Evolutionary conservation across 2,113 vertebrate genomes (phyloP).

Genomic region (Nibea coibor): DNA sequence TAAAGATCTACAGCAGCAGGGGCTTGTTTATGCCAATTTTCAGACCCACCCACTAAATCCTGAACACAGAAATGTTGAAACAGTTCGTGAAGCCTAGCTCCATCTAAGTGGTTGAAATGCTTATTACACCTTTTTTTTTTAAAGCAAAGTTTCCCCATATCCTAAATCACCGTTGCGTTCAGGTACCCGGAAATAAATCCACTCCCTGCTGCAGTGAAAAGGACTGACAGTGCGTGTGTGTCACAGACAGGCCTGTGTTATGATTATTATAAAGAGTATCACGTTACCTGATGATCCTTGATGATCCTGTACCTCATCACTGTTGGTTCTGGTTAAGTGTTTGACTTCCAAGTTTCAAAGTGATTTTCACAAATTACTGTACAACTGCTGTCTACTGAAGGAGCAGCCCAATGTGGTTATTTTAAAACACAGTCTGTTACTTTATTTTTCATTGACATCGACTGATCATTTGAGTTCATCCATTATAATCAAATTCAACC

Average conservation of each 20-base stretch:
- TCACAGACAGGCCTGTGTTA: too few relatives aligned
- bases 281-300: conserved; percentile 31
- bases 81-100: too few relatives aligned
- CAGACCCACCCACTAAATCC: too few relatives aligned
- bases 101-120: too few relatives aligned
- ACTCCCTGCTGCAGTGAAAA: not conserved
- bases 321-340: not conserved
- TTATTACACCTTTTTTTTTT: too few relatives aligned
- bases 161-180: not conserved
- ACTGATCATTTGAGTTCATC: not conserved
- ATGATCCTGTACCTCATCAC: not conserved
- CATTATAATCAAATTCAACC: not conserved
- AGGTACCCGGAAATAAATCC: conserved; percentile 17
- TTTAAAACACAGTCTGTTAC: not conserved
- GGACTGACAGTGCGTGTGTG: too few relatives aligned
- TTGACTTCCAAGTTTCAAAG: too few relatives aligned
- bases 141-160: too few relatives aligned
- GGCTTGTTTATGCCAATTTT: too few relatives aligned
- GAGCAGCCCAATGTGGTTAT: not conserved
- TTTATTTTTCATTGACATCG: not conserved
- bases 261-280: too few relatives aligned
- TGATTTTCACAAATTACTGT: not conserved
- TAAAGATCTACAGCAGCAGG: too few relatives aligned
- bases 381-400: not conserved
- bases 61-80: too few relatives aligned